These are phyloP conservation scores for Ichneumoninae sp. DNA, from an alignment of 2,888 invertebrate species.

Conservation along the genomic window DNA sequence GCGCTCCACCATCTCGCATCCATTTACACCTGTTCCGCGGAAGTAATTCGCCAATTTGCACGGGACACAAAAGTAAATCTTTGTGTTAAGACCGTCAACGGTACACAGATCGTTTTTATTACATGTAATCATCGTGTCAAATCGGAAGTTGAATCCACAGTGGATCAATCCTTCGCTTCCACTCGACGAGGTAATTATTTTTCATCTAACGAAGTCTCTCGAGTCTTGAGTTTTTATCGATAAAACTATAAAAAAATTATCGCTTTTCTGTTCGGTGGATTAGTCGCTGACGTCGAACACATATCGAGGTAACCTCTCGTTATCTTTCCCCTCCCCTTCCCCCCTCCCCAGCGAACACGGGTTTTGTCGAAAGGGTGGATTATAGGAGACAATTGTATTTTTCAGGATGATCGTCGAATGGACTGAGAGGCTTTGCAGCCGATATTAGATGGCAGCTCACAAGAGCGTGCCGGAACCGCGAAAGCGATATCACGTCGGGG, in stretches of 20 bases:
- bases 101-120: neutral
- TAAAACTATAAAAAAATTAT: neutral
- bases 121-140: neutral
- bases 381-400: neutral
- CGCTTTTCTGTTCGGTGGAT: neutral
- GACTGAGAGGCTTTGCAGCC: neutral
- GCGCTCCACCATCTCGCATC: neutral
- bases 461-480: neutral
- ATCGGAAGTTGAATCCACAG: neutral
- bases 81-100: neutral
- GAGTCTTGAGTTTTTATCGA: neutral
- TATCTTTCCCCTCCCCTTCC: no score
- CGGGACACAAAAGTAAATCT: neutral
- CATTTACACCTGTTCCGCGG: neutral
- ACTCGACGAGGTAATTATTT: neutral
- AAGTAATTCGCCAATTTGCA: neutral
- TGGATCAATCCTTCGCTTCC: neutral
- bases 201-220: neutral
- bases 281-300: neutral
- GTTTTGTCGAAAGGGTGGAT: neutral
- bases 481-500: constrained; percentile 51
- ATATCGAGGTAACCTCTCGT: no score
- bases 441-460: constrained; percentile 19
- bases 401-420: constrained; percentile 46
- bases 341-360: no score